Base-by-base conservation (phyloP, 1,140 invertebrate genomes). In the Drosophila simulans region DNA sequence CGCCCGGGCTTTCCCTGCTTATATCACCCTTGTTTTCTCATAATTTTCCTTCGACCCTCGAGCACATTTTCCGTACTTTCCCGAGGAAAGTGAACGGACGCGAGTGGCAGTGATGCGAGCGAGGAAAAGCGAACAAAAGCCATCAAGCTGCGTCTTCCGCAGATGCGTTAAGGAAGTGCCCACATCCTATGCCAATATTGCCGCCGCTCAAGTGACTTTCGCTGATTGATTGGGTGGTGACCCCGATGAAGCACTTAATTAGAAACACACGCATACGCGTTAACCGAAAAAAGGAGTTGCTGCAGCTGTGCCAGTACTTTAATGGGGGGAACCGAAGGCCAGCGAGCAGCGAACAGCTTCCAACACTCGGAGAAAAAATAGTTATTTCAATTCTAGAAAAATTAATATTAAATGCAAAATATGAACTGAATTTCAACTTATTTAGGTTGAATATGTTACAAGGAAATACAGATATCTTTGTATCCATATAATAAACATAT, bases 251-350 rank as follows among this genome's bases (percentile, higher is more conserved):
- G 49, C 58, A 63, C 58, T 49, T 70, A 62, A 70, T 62, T 54
- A 64, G 58, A 37, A 48, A 27, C 58, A 70, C 62, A 57, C 62
- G 54, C 53, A 65, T 22, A 25, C 22, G 59, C 58, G 11, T 51
- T 43, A 12, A 54, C 22, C 35, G 37, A 27, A 54, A 52, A 13
- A 52, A 34, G 27, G 27, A 59, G 25, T 34, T 42, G 58, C 22
- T 31, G 58, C 22, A 40, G 51, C 27, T 63, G 59, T 25, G 53
- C 17, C 27, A 57, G 17, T 22, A 43, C 35, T 62, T 31, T 42
- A 43, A 62, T 52, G 58, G 22, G 48, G 48, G 58, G 27, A 48
- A 48, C 13, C 27, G 54, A 56, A 43, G 54, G 37, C 54, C 37
- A 43, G 43, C 27, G 27, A 27, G 27, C 5, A 27, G 27, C 7